These are phyloP conservation scores for Nymphalis c-album DNA, from an alignment of 2,888 invertebrate species.

Conservation along the genomic window DNA sequence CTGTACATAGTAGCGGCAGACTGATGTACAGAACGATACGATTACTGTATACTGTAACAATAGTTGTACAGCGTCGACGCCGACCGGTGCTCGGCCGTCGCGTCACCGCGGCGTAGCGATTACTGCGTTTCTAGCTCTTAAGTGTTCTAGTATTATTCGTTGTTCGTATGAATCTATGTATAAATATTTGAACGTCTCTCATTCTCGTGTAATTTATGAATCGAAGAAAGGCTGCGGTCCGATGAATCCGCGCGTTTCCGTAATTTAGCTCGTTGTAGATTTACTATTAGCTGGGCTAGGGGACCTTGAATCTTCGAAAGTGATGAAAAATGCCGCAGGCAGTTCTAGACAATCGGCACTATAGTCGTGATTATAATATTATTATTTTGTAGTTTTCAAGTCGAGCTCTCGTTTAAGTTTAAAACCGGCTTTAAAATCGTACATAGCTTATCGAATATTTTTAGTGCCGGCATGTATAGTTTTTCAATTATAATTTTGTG, in stretches of 20 bases:
- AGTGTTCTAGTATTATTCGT: constrained; percentile 82
- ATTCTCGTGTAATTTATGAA: constrained; percentile 80
- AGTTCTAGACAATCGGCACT: constrained; percentile 81
- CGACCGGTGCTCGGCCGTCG: constrained; percentile 71
- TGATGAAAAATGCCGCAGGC: constrained; percentile 74
- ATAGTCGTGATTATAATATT: constrained; percentile 77
- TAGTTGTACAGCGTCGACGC: constrained; percentile 74
- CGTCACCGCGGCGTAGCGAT: constrained; percentile 68
- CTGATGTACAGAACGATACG: constrained; percentile 75
- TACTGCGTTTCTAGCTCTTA: constrained; percentile 70
- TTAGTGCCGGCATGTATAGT: constrained; percentile 80
- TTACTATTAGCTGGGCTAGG: constrained; percentile 81
- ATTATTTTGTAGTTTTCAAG: constrained; percentile 74
- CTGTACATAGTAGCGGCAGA: constrained; percentile 74
- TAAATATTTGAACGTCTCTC: constrained; percentile 81
- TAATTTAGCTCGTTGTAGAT: constrained; percentile 79
- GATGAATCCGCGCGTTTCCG: constrained; percentile 65
- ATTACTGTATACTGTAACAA: constrained; percentile 60
- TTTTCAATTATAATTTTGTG: constrained; percentile 78
- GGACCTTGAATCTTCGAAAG: constrained; percentile 79
- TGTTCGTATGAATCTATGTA: constrained; percentile 82
- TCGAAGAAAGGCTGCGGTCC: constrained; percentile 70
- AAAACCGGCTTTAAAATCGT: constrained; percentile 76
- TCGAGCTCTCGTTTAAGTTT: constrained; percentile 80
- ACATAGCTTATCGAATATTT: constrained; percentile 77